Base-by-base conservation (phyloP, 2,888 invertebrate species). In the Pyrocoelia pectoralis region DNA sequence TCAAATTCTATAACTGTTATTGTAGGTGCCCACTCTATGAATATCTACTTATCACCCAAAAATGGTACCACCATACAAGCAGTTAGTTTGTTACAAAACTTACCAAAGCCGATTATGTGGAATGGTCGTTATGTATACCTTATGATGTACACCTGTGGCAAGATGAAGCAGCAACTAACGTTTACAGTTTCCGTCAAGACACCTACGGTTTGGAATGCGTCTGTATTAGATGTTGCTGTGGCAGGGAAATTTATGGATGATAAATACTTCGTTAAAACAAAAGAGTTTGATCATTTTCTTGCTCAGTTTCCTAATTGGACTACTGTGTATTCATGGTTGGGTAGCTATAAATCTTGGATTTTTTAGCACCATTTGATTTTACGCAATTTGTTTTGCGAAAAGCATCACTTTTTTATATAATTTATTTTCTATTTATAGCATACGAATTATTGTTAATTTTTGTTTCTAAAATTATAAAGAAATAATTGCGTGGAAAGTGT, bases 1-100 rank as follows among this genome's bases (percentile, higher is more conserved):
- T 28, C 18, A 13, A 6, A 19, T 14, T 19, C 6, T 9, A 6
- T n/a, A n/a, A 52, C 10, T 29, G n/a, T 51, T 50, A 17, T 49
- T 14, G 24, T 28, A 88, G 89, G 89, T 56, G 88, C 89, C 1
- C 87, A 87, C 77, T 87, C 88, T 69, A 84, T 88, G 75, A 85
- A 84, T 3, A 77, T 89, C 68, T 84, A 88, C 72, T 73, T 90
- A 51, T 85, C 87, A 0, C 88, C 89, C 4, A 82, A 81, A 61
- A 73, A 76, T 53, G 84, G 84, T 61, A 83, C 85, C 6, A 79
- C 78, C 29, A 69, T 90, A 14, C 74, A 78, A 52, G 77, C 79
- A 24, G 88, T 87, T 84, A 87, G 85, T 66, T 76, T 89, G 43
- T 77, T 84, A 28, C 28, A 67, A 38, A 49, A 74, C 29, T 46